These are phyloP conservation scores for Cyanoramphus novaezelandiae DNA, from an alignment of 2,113 vertebrate species.

Conservation along the genomic window DNA sequence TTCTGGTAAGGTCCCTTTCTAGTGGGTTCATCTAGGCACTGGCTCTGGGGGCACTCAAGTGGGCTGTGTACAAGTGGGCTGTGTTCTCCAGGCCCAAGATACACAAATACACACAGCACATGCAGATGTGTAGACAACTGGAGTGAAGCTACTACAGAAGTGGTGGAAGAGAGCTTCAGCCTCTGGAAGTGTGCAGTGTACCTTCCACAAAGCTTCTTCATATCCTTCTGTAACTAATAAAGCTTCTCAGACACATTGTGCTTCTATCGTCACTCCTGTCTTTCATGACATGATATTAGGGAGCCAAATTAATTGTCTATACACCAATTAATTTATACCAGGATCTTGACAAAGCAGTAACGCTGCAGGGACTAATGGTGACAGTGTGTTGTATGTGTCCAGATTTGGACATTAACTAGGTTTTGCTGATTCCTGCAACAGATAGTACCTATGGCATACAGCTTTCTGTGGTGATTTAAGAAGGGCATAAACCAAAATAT, in stretches of 20 bases:
- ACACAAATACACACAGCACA: neutral
- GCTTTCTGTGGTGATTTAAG: neutral
- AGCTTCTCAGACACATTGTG: neutral
- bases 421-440: neutral
- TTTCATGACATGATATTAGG: neutral
- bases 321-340: neutral
- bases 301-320: neutral
- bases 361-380: neutral
- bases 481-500: neutral
- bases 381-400: neutral
- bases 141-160: neutral
- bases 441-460: neutral
- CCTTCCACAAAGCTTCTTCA: neutral
- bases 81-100: neutral
- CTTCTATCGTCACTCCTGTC: neutral
- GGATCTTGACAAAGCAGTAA: neutral
- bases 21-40: neutral
- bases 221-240: neutral
- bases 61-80: neutral
- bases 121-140: rapidly evolving
- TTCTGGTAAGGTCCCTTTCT: neutral
- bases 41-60: neutral
- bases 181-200: neutral
- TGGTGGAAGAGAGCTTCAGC: neutral
- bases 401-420: neutral